phyloP scores from a whole-genome alignment of 1,140 invertebrate genomes.

The Bombus affinis region DNA sequence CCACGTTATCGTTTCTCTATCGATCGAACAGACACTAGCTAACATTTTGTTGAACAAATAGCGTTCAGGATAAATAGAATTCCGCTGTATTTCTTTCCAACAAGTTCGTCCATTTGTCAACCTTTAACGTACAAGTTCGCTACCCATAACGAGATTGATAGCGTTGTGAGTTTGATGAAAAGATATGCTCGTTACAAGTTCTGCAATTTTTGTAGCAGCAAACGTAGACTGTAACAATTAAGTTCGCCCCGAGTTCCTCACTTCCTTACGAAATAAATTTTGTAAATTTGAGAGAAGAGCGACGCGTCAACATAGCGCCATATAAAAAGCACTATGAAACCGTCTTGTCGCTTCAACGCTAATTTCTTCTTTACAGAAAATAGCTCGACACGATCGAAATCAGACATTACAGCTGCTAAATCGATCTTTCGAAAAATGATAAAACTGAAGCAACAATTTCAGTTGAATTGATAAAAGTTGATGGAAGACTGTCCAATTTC shows the following conservation, averaged over 20 bases:
- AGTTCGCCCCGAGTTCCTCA: fast-evolving
- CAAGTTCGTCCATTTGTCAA: background rate
- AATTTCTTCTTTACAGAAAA: too few relatives aligned
- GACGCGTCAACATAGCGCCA: background rate
- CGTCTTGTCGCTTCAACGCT: too few relatives aligned
- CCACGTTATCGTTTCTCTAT: too few relatives aligned
- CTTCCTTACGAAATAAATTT: background rate
- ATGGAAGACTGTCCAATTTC: background rate
- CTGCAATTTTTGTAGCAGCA: background rate
- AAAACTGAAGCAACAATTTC: background rate
- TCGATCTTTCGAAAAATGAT: background rate
- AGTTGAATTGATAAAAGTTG: background rate
- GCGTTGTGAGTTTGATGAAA: background rate
- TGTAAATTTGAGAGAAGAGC: background rate
- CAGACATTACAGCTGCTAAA: background rate
- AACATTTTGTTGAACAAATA: background rate
- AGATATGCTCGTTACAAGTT: background rate
- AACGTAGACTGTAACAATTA: background rate
- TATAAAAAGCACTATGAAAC: background rate
- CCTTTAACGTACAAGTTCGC: background rate
- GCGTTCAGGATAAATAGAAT: background rate
- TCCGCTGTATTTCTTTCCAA: background rate
- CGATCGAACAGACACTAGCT: background rate
- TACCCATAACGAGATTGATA: background rate
- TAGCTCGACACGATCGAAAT: background rate